Evolutionary conservation across 2,797 vertebrate genomes (phyloP).

Genomic region (Sparidentex hasta): DNA sequence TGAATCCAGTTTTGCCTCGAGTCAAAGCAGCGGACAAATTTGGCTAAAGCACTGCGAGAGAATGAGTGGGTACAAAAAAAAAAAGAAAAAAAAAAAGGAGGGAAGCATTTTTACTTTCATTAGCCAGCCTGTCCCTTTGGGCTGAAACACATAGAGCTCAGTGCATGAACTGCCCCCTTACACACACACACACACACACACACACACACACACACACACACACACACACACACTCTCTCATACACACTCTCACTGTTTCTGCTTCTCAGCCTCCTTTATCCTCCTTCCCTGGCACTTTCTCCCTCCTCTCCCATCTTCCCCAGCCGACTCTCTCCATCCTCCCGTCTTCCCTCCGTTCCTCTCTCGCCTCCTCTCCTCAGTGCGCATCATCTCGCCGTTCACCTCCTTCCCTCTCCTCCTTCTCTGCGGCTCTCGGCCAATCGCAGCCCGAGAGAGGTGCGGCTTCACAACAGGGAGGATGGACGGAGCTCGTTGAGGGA

Average conservation of each 20-base stretch:
- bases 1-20: slow-evolving; percentile 68
- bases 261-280: slow-evolving; percentile 30
- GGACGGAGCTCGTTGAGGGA: slow-evolving; percentile 67
- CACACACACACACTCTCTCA: slow-evolving; percentile 7
- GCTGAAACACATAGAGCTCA: slow-evolving; percentile 64
- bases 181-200: slow-evolving; percentile 5
- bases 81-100: slow-evolving; percentile 20
- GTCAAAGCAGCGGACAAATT: slow-evolving; percentile 73
- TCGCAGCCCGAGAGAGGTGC: slow-evolving; percentile 73
- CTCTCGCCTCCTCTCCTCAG: slow-evolving; percentile 21
- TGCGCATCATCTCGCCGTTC: slow-evolving; percentile 47
- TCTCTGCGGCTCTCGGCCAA: slow-evolving; percentile 73
- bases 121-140: slow-evolving; percentile 75
- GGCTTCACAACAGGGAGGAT: slow-evolving; percentile 62
- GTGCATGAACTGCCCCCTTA: slow-evolving; percentile 40
- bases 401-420: slow-evolving; percentile 39
- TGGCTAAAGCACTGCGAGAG: slow-evolving; percentile 59
- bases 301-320: slow-evolving; percentile 19
- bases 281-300: slow-evolving; percentile 31
- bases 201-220: slow-evolving; percentile 7
- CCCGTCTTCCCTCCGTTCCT: slow-evolving; percentile 1
- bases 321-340: background rate
- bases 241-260: slow-evolving; percentile 10
- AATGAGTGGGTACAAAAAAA: slow-evolving; percentile 30
- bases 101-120: slow-evolving; percentile 79